Conservation (phyloP, 2,888 invertebrate genomes). For the Glomeris marginata region DNA sequence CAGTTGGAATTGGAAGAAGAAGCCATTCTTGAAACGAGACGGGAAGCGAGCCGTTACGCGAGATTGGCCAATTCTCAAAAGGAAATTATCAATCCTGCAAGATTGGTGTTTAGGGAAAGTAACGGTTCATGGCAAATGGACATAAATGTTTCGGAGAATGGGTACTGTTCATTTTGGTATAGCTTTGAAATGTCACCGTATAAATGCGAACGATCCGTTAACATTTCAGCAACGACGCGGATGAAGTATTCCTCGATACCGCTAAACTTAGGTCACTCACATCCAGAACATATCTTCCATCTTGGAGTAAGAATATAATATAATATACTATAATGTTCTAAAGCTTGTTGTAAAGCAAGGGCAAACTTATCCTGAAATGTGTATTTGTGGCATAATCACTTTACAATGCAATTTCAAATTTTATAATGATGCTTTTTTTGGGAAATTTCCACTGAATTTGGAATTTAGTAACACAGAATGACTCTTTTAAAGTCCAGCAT, state of each 20-base stretch:
- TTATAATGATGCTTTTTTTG: background rate
- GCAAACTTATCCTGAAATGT: no score
- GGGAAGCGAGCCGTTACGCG: constrained; percentile 18
- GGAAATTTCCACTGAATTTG: no score
- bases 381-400: no score
- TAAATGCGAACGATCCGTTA: no score
- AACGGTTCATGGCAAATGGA: constrained; percentile 6
- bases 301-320: no score
- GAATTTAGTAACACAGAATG: no score
- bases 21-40: constrained; percentile 15
- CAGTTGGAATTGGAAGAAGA: constrained; percentile 19
- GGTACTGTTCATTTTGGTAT: no score
- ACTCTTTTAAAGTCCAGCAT: no score
- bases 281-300: constrained; percentile 8
- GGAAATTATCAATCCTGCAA: constrained; percentile 19
- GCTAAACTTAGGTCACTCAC: constrained; percentile 8
- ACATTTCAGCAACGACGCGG: constrained; percentile 5
- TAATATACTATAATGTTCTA: no score
- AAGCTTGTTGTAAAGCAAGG: no score
- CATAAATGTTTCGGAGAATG: background rate
- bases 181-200: no score
- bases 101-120: constrained; percentile 16
- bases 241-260: constrained; percentile 9
- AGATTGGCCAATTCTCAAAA: constrained; percentile 15
- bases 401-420: no score